Evolutionary conservation across 1,140 invertebrate species (phyloP).

Genomic region (Apolygus lucorum): DNA sequence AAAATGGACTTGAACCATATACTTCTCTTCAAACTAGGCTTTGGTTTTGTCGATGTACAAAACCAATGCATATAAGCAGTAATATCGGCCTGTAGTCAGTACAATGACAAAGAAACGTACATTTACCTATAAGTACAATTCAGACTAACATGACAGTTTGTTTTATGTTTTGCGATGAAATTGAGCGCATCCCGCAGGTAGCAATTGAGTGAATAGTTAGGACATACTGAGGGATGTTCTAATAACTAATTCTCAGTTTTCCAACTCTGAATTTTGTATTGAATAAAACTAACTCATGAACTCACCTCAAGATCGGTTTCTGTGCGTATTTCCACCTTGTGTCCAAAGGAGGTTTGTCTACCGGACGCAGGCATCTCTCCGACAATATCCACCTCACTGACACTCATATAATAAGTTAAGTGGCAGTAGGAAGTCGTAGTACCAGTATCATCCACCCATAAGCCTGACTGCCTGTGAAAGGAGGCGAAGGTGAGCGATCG

Average conservation of each 20-base stretch:
- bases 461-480: background rate
- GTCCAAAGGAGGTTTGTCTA: background rate
- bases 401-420: background rate
- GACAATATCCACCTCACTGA: background rate
- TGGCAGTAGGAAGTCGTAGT: background rate
- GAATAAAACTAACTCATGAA: background rate
- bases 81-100: no score
- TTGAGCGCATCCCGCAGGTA: background rate
- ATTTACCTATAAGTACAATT: background rate
- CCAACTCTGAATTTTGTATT: background rate
- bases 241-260: background rate
- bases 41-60: no score
- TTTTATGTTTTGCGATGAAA: background rate
- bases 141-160: background rate
- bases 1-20: no score
- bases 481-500: background rate
- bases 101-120: no score
- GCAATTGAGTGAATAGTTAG: background rate
- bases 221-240: background rate
- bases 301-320: slow-evolving; percentile 3
- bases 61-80: no score
- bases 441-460: background rate
- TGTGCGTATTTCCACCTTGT: background rate
- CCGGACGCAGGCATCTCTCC: slow-evolving; percentile 1
- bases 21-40: no score